Base-by-base conservation (phyloP, 2,888 invertebrate species). In the Nephrotoma guestfalica region DNA sequence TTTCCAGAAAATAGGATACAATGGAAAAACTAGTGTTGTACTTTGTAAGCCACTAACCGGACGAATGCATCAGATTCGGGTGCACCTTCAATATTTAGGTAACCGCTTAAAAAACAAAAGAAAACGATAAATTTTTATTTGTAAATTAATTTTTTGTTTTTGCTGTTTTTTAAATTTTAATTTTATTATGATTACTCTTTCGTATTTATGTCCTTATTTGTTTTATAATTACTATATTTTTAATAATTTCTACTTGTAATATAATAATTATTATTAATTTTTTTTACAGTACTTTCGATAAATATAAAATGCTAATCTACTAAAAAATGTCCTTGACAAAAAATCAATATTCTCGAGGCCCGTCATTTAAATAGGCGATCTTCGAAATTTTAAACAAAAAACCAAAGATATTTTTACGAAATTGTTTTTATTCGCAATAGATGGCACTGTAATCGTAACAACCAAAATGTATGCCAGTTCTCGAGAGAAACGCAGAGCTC, bases 31-130 rank as follows among this genome's bases (percentile, higher is more conserved):
- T 0, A 99, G 99, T 90, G 96, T 99, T 42, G 98, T 99, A 7
- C 93, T 96, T 47, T 99, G 98, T 92, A 95, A 96, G 90, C 99
- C 99, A 0, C 95, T 96, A 90, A 99, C 99, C 0, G 99, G 99
- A 1, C 93, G 99, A 88, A 99, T 99, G 96, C 99, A 99, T 91
- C 99, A 99, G 93, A 99, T 99, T 89, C 94, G 99, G 88, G 98
- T 99, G 43, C 99, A 99, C 92, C 94, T 99, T 88, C 99, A 99
- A 92, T 99, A 96, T 92, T 93, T 99, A 89, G 99, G 98, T 97
- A 90, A 91, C 92, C 45, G 30, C 45, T 45, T 86, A 43, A 7
- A 71, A 71, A 71, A 71, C 57, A 57, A 57, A 84, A 84, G 6
- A 85, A 86, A 86, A 43, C 9, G 18, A 47, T 84, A 41, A 41